These are phyloP conservation scores for Ispidina lecontei DNA, from an alignment of 2,797 vertebrate genomes.

Conservation along the genomic window DNA sequence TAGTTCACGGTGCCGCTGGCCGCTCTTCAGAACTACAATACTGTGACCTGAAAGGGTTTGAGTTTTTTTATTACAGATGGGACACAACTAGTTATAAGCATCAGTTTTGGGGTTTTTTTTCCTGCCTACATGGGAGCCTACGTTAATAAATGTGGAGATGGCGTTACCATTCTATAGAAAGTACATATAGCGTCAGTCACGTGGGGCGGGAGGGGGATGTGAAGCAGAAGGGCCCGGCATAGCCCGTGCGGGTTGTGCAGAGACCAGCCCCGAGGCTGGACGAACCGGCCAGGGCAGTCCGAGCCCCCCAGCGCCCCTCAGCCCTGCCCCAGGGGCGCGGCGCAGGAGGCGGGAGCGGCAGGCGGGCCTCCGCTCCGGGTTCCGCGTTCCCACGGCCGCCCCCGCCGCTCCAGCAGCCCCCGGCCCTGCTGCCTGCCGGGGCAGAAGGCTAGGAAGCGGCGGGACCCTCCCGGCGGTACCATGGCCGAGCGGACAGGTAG, in stretches of 20 bases:
- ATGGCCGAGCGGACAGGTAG: background rate
- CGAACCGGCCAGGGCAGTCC: background rate
- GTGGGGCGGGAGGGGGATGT: background rate
- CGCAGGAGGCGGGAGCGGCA: background rate
- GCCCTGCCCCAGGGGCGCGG: background rate
- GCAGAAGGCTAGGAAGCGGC: background rate
- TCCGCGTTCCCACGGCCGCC: background rate
- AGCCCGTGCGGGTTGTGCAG: background rate
- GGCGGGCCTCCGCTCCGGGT: no score
- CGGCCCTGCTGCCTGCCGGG: background rate
- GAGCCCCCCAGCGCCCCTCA: background rate
- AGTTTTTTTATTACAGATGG: background rate
- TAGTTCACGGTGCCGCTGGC: background rate
- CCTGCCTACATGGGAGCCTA: background rate
- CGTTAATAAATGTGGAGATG: background rate
- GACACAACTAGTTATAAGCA: background rate
- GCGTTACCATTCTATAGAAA: background rate
- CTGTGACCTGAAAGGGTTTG: background rate
- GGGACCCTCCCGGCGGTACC: background rate
- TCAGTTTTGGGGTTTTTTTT: background rate
- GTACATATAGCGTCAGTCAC: rapidly evolving
- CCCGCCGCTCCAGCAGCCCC: background rate
- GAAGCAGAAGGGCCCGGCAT: background rate
- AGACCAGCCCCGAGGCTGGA: background rate
- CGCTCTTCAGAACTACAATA: background rate